Evolutionary conservation across 2,888 invertebrate species (phyloP), one percentile per base, ranked within the genome.

Genomic region (Scrobipalpa costella): DNA sequence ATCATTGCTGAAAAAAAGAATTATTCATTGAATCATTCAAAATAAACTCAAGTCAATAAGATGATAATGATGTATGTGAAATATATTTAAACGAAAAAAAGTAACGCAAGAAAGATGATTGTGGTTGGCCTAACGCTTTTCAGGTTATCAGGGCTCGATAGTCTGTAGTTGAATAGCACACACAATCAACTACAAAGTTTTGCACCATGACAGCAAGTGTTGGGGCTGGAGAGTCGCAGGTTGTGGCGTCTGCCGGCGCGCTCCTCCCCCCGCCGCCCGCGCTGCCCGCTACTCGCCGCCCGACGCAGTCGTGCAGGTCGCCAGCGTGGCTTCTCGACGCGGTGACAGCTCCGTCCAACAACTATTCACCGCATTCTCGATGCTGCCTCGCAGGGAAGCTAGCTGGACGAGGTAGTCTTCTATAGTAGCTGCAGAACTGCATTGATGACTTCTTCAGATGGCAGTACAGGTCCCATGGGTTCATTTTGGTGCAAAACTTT

Each of bases 131-230:
- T 55, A 55, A 34, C 38, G 57, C 60, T 34, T 34, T 50, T 55
- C n/a, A 55, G 55, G 33, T 33, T 15, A 55, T 34, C 15, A 55
- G 27, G 34, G n/a, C 27, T 34, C 8, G 34, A 55, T 27, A 52
- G 34, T 34, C n/a, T 60, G 33, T 60, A 63, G 62, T 47, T 47
- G 17, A 34, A 17, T 57, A 44, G 60, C 64, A 66, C 67, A 63
- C 64, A 70, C 50, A 34, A 79, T 85, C 85, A 78, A 73, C 91
- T 91, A 92, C 92, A 92, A 92, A 92, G 92, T 91, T 92, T 92
- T 92, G 92, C 92, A 92, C 92, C 90, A 79, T 73, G 17, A 79
- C 76, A 85, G 80, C 83, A 79, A 34, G 8, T 13, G 55, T 11
- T 8, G 55, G 33, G 6, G 19, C 11, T 9, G 52, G 72, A 67